Evolutionary conservation across 2,888 invertebrate genomes (phyloP).

Genomic region (Craniophora ligustri): DNA sequence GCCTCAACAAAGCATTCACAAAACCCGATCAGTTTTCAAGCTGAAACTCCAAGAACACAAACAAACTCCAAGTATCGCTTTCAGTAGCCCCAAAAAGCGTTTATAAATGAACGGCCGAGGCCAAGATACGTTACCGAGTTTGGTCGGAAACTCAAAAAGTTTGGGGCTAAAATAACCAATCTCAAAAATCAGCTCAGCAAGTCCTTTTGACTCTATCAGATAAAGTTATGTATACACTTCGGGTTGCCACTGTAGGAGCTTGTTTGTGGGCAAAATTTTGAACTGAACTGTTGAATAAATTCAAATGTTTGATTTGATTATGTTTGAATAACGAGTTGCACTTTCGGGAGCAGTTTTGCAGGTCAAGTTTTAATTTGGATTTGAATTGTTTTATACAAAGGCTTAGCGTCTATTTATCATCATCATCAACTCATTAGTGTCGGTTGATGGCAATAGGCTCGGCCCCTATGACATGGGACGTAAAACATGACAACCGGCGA

Average conservation of each 20-base stretch:
- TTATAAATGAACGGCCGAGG: constrained; percentile 37
- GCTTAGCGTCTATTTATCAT: no score
- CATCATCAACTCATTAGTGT: no score
- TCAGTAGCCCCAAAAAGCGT: constrained; percentile 30
- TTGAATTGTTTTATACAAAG: no score
- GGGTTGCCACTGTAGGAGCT: constrained; percentile 12
- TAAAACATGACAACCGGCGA: neutral
- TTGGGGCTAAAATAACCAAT: constrained; percentile 37
- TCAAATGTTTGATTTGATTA: constrained; percentile 15
- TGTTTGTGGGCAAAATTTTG: neutral
- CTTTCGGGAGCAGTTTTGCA: no score
- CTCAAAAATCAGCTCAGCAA: constrained; percentile 35
- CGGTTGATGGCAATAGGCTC: no score
- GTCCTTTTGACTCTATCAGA: constrained; percentile 14
- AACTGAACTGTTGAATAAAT: constrained; percentile 3
- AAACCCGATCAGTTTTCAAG: constrained; percentile 24
- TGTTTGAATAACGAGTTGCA: neutral
- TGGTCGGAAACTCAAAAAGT: constrained; percentile 25
- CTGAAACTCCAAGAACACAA: constrained; percentile 20
- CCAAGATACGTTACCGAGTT: constrained; percentile 40
- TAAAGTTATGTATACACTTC: constrained; percentile 22
- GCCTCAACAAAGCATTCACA: constrained; percentile 13
- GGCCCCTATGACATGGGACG: no score
- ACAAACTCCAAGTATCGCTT: constrained; percentile 46
- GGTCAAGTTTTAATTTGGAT: no score